phyloP scores from a whole-genome alignment of 2,113 vertebrate species.

The Uropsilus gracilis region DNA sequence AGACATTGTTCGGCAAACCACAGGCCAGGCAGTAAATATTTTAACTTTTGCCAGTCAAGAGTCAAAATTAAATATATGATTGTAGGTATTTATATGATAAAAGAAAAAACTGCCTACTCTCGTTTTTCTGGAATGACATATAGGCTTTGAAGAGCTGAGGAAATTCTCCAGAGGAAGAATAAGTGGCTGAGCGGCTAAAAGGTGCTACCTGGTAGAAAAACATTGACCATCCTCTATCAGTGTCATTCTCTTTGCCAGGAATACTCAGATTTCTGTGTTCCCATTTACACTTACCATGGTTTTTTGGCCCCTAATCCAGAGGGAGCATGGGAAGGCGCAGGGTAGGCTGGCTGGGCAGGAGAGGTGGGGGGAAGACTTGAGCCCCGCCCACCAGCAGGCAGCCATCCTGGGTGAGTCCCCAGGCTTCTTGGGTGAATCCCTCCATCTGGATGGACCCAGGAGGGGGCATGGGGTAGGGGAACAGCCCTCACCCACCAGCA shows the following conservation, averaged over 20 bases:
- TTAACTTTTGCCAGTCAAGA: background rate
- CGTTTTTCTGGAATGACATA: background rate
- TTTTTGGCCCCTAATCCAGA: too few species aligned
- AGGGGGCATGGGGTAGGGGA: too few species aligned
- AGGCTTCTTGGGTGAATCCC: too few species aligned
- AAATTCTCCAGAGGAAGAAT: background rate
- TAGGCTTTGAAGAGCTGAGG: background rate
- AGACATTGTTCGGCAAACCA: background rate
- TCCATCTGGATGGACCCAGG: too few species aligned
- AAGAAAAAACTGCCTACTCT: background rate
- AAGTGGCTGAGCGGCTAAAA: background rate
- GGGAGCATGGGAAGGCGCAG: too few species aligned
- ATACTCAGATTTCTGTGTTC: background rate
- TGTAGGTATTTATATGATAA: background rate
- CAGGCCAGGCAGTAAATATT: background rate
- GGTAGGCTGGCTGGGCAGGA: too few species aligned
- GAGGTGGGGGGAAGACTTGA: too few species aligned
- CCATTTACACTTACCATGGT: background rate
- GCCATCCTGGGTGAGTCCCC: too few species aligned
- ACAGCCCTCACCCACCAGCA: too few species aligned
- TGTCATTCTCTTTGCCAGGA: background rate
- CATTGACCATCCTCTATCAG: fast-evolving
- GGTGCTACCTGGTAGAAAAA: background rate
- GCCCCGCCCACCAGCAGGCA: too few species aligned
- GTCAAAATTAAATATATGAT: background rate